Conservation (phyloP, 2,888 invertebrate species). For the Lochmaea crataegi region DNA sequence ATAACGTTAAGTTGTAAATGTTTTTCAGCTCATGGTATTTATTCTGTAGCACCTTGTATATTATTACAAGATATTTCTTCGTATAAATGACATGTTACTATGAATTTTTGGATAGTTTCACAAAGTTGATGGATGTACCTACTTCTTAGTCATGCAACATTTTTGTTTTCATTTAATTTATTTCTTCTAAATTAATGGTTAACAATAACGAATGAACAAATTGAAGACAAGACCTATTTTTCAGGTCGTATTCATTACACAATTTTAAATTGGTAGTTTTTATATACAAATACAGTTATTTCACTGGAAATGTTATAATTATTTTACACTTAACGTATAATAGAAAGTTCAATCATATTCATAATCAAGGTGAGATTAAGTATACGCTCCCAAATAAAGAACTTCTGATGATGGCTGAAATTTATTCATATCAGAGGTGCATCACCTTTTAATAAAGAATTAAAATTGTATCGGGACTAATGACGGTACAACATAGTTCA, state of each 20-base stretch:
- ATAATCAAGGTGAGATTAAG: slow-evolving; percentile 31
- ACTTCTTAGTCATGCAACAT: slow-evolving; percentile 3
- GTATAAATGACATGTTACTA: too few species aligned
- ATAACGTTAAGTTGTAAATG: too few species aligned
- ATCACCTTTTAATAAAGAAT: neutral
- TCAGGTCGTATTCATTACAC: slow-evolving; percentile 29
- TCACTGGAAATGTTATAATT: slow-evolving; percentile 39
- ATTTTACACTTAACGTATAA: slow-evolving; percentile 38
- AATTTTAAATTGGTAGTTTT: slow-evolving; percentile 36
- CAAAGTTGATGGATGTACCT: neutral
- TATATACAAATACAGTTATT: slow-evolving; percentile 32
- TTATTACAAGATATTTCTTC: too few species aligned
- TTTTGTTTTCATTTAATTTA: slow-evolving; percentile 5
- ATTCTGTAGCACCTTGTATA: too few species aligned
- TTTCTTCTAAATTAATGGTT: slow-evolving; percentile 22
- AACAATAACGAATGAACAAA: slow-evolving; percentile 19
- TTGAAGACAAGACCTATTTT: slow-evolving; percentile 35
- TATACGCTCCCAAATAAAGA: slow-evolving; percentile 24
- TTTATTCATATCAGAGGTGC: slow-evolving; percentile 8
- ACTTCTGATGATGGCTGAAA: slow-evolving; percentile 9
- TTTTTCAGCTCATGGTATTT: too few species aligned
- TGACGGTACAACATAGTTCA: too few species aligned
- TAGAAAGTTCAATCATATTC: slow-evolving; percentile 37
- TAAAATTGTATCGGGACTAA: too few species aligned
- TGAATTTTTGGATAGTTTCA: too few species aligned